Evolutionary conservation across 2,113 vertebrate species (phyloP), one percentile per base, ranked within the genome.

Genomic region (Dermatemys mawii): DNA sequence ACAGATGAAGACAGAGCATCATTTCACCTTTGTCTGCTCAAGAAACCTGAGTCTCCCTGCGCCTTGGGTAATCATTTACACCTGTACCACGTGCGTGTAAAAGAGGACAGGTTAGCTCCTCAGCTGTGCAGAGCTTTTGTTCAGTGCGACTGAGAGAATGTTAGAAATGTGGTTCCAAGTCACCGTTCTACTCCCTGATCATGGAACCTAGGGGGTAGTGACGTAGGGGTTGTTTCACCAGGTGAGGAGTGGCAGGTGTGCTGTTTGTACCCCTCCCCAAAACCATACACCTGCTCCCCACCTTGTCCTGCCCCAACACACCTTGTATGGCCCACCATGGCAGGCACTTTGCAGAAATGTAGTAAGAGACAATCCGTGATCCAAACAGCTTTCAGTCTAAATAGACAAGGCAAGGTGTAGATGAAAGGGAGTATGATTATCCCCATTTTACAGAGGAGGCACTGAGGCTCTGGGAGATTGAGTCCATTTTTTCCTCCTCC

Each of bases 31-130:
- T 82, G 88, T 8, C 76, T 80, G 48, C 92, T 92, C 5, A 60
- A 92, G 91, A 79, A 97, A 96, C 70, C 76, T 82, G 93, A 76
- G 60, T 90, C 92, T 93, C 29, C 86, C 78, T 21, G 29, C 14
- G 51, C 70, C 78, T 89, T 14, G 76, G 76, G 91, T 83, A 76
- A 76, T 97, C 86, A 0, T 92, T 96, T 92, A 87, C 84, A 94
- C 29, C 41, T 81, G n/a, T 75, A 78, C 46, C 94, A 92, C 84
- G 0, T 3, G 79, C 60, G 88, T 89, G 80, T 88, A 76, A 92
- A 93, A 6, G 38, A 79, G 70, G 50, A 13, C n/a, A 81, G 75
- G 17, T 83, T 79, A 49, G 17, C 8, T 8, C 17, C 35, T 67
- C 35, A 21, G 63, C 17, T 38, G 16, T n/a, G 17, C 35, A 35